Percentiles rank a stretch among this genome's conserved stretches.
These are phyloP conservation scores for Drosophila subquinaria DNA, from an alignment of 2,888 invertebrate genomes.

Conservation along the genomic window DNA sequence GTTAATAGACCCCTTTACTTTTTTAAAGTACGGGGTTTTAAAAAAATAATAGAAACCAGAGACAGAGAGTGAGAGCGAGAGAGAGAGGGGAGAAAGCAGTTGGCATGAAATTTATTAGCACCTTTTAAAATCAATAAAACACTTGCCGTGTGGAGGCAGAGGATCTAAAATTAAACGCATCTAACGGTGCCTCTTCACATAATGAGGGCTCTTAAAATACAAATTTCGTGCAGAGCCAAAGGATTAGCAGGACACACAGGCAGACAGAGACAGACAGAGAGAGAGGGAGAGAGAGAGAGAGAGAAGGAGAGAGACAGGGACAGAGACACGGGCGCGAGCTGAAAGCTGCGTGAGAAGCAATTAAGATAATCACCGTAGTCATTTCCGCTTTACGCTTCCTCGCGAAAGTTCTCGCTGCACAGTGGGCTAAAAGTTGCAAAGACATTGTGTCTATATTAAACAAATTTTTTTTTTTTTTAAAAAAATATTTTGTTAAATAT, in stretches of 20 bases:
- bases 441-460: too few species aligned
- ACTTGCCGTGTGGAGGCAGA: neutral
- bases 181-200: constrained; percentile 21
- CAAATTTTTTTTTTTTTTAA: too few species aligned
- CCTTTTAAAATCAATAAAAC: constrained; percentile 56
- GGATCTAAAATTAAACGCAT: constrained; percentile 44
- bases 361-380: constrained; percentile 79
- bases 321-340: constrained; percentile 1
- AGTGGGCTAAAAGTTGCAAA: neutral
- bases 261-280: constrained; percentile 1
- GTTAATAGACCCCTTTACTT: too few species aligned
- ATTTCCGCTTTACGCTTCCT: constrained; percentile 74
- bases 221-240: constrained; percentile 60
- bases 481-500: too few species aligned
- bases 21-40: too few species aligned
- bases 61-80: too few species aligned
- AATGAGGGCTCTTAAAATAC: constrained; percentile 67
- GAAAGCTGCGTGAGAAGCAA: constrained; percentile 67
- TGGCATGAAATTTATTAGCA: constrained; percentile 36
- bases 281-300: too few species aligned
- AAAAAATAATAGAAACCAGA: too few species aligned
- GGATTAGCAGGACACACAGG: constrained; percentile 55
- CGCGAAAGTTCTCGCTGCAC: constrained; percentile 25
- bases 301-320: too few species aligned
- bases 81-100: neutral